Evolutionary conservation across 2,113 vertebrate genomes (phyloP).

Genomic region (Callionymus lyra): DNA sequence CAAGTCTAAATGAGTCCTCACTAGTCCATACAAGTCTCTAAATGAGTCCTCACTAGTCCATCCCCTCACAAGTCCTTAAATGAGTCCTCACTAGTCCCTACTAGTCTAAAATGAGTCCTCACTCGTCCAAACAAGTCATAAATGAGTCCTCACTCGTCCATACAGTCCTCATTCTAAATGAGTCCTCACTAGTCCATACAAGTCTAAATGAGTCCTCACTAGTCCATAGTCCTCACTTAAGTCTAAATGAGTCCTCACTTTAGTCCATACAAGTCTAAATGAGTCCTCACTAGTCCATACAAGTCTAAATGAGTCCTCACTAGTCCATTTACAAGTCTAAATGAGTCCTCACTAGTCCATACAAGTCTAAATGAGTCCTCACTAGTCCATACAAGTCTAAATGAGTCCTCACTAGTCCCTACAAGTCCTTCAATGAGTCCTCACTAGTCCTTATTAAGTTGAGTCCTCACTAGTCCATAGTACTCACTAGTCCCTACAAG

Average conservation of each 20-base stretch:
- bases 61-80: too few relatives aligned
- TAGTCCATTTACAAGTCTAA: neutral
- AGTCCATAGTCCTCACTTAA: constrained; percentile 22
- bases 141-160: too few relatives aligned
- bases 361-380: neutral
- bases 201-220: too few relatives aligned
- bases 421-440: neutral
- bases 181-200: neutral
- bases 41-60: neutral
- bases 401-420: constrained; percentile 46
- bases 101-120: neutral
- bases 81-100: constrained; percentile 44
- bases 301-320: neutral
- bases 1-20: constrained; percentile 48
- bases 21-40: too few relatives aligned
- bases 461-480: too few relatives aligned
- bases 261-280: constrained; percentile 30
- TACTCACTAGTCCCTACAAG: neutral
- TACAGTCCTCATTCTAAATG: neutral
- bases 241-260: neutral
- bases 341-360: constrained; percentile 45
- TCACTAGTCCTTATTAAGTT: neutral
- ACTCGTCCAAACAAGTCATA: neutral
- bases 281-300: constrained; percentile 20
- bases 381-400: neutral